Conservation (phyloP, 2,113 vertebrate genomes). For the Nibea coibor region DNA sequence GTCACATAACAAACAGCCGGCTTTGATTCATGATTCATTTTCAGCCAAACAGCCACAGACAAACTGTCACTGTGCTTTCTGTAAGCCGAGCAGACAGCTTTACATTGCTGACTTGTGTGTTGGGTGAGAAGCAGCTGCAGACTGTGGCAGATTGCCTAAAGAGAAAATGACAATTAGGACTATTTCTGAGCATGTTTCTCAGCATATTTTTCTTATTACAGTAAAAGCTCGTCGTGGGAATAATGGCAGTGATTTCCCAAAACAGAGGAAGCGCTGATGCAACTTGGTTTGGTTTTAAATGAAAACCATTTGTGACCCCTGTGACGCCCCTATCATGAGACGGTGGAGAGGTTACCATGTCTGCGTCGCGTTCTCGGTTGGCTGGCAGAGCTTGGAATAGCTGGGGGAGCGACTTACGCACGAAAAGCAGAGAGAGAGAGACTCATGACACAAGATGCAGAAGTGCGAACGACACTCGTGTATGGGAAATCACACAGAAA, state of each 20-base stretch:
- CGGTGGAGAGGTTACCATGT: slow-evolving; percentile 26
- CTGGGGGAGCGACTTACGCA: slow-evolving; percentile 9
- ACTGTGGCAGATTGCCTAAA: too few species aligned
- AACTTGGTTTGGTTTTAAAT: not conserved
- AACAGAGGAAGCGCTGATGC: slow-evolving; percentile 1
- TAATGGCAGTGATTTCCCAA: slow-evolving; percentile 41
- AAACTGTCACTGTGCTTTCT: not conserved
- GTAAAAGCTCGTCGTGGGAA: slow-evolving; percentile 14
- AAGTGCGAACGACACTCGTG: slow-evolving; percentile 40
- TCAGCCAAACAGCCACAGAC: not conserved
- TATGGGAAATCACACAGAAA: slow-evolving; percentile 46
- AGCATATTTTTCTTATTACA: not conserved
- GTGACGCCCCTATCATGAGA: not conserved
- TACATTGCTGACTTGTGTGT: not conserved
- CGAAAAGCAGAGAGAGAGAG: not conserved
- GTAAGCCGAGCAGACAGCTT: not conserved
- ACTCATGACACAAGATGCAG: slow-evolving; percentile 46
- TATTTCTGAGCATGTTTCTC: not conserved
- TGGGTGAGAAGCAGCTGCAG: not conserved
- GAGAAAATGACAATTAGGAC: not conserved
- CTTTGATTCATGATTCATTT: not conserved
- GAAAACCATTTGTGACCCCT: not conserved
- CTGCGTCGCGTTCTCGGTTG: slow-evolving; percentile 23
- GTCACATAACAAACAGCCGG: not conserved
- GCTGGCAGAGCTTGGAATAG: slow-evolving; percentile 56